These are phyloP conservation scores for Laticauda laticaudata DNA, from an alignment of 2,113 vertebrate genomes.

Conservation along the genomic window DNA sequence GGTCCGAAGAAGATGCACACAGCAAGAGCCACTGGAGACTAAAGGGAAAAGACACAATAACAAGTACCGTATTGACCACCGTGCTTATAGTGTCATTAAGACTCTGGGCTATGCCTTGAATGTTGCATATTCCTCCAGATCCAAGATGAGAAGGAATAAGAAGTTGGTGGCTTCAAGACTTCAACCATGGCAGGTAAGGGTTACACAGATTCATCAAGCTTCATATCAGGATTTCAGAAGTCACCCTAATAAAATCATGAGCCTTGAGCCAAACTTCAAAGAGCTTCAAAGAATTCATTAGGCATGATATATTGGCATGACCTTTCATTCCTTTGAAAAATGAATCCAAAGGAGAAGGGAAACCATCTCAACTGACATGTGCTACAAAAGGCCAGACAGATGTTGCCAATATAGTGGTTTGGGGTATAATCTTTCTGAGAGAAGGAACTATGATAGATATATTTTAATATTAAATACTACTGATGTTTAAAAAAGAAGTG, in stretches of 20 bases:
- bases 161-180: neutral
- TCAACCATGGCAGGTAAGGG: neutral
- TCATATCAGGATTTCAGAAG: too few relatives aligned
- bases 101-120: neutral
- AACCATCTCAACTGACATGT: neutral
- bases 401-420: neutral
- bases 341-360: neutral
- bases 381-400: neutral
- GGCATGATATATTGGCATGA: too few relatives aligned
- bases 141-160: neutral
- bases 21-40: neutral
- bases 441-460: neutral
- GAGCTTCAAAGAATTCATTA: too few relatives aligned
- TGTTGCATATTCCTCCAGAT: neutral
- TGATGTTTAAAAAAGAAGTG: neutral
- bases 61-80: rapidly evolving
- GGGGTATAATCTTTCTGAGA: neutral
- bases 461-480: neutral
- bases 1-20: neutral
- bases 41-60: neutral
- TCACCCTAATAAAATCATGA: too few relatives aligned
- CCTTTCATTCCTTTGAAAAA: neutral
- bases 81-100: neutral
- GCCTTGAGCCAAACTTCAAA: too few relatives aligned
- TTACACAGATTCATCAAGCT: neutral